Evolutionary conservation across 2,113 vertebrate species (phyloP).

Genomic region (Morone saxatilis): DNA sequence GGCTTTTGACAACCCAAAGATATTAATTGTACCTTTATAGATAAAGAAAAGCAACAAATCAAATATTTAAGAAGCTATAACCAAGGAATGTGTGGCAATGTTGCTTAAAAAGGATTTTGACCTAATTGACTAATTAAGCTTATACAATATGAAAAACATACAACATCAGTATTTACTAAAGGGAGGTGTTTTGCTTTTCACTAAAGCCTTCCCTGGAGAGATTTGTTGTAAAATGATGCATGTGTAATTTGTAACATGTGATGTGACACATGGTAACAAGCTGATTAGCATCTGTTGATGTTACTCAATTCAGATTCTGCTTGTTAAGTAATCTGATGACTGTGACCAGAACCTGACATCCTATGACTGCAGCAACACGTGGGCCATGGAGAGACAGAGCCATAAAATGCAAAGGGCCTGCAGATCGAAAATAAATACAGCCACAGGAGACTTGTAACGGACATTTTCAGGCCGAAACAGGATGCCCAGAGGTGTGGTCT

Average conservation of each 20-base stretch:
- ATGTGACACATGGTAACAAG: not conserved
- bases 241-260: not conserved
- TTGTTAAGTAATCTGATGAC: not conserved
- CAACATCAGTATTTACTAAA: not conserved
- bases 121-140: not conserved
- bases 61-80: not conserved
- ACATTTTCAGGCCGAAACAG: conserved; percentile 55
- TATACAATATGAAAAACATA: not conserved
- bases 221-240: not conserved
- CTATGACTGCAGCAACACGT: not conserved
- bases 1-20: not conserved
- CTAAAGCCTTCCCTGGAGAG: not conserved
- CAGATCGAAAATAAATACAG: conserved; percentile 3
- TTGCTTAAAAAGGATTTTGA: not conserved
- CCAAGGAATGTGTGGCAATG: not conserved
- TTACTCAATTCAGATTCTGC: not conserved
- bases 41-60: not conserved
- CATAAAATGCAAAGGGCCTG: conserved; percentile 3
- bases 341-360: not conserved
- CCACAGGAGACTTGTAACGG: conserved; percentile 23
- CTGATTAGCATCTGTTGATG: not conserved
- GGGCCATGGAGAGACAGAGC: not conserved
- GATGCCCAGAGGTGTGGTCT: conserved; percentile 30
- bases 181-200: not conserved
- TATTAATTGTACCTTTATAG: not conserved